phyloP scores from a whole-genome alignment of 2,113 vertebrate species.

The Phasianus colchicus region DNA sequence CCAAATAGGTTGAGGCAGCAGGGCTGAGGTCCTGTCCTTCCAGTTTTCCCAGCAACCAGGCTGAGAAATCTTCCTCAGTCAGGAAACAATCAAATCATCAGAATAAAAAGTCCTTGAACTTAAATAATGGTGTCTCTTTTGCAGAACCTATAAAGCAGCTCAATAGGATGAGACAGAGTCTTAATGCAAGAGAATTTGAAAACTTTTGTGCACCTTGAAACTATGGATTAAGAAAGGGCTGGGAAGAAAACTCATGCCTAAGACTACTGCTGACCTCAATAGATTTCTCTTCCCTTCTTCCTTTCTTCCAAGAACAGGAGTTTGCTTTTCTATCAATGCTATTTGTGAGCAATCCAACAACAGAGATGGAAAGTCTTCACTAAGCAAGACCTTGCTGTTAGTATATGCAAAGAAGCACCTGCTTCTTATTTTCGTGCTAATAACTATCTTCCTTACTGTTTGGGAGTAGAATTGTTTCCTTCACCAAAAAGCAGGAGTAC shows the following conservation, averaged over 20 bases:
- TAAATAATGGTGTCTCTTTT: not conserved
- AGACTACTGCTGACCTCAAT: not conserved
- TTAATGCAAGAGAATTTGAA: not conserved
- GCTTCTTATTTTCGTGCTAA: not conserved
- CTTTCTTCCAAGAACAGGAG: not conserved
- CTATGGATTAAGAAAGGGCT: not conserved
- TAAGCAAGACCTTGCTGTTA: not conserved
- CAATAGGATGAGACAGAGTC: not conserved
- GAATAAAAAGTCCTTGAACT: not conserved
- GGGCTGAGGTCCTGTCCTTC: not conserved
- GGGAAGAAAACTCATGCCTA: not conserved
- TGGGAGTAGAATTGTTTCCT: not conserved
- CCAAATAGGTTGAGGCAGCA: not conserved
- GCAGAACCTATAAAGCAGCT: not conserved
- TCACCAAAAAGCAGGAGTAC: not conserved
- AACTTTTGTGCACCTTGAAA: not conserved
- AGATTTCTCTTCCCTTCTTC: not conserved
- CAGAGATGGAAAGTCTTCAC: not conserved
- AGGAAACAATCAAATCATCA: not conserved
- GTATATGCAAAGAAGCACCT: not conserved
- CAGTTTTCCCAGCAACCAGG: not conserved
- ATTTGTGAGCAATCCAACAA: not conserved
- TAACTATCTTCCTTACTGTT: not conserved
- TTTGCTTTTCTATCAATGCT: not conserved
- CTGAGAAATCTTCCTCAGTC: not conserved